Base-by-base conservation (phyloP, 2,797 vertebrate species). In the Ataeniobius toweri region DNA sequence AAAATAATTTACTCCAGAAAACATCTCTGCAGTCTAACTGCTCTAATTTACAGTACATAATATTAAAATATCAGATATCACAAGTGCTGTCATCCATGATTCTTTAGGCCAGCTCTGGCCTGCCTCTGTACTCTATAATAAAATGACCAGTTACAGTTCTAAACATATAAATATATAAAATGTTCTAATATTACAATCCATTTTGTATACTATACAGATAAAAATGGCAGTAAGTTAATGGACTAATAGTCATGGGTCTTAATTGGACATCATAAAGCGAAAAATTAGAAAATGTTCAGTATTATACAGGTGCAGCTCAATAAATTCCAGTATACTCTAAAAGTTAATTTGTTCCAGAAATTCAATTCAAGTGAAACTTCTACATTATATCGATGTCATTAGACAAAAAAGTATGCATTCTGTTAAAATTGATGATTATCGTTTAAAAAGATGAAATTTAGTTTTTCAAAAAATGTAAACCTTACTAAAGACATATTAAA, bases 201-300 rank as follows among this genome's bases (percentile, higher is more conserved):
- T 39, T 55, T 73, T 83, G 72, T 70, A 44, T 28, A 82, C 74
- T 22, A 1, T 41, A 67, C 12, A 61, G 67, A 74, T 83, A 79
- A 73, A 90, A 93, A 92, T 0, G 88, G 90, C 91, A 93, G 91
- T 88, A 75, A 59, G 12, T 77, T 76, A 41, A 22, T 9, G 26
- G 26, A 74, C 83, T 74, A 78, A 88, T 68, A 82, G 6, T 51
- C 31, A 61, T 2, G 8, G 48, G 41, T 68, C 82, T 69, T 67
- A 39, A 36, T 67, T 65, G 67, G 41, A 24, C 1, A 12, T 46
- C 24, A 16, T 26, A 46, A 69, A 16, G 12, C 14, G 41, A 69
- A 26, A n/a, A 16, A 44, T 68, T 44, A n/a, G 65, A 68, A 65
- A 20, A 39, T 22, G 36, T 67, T 67, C 18, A 44, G 6, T 24